These are phyloP conservation scores for Agonopterix heracliana DNA, from an alignment of 2,888 invertebrate species.

Conservation along the genomic window DNA sequence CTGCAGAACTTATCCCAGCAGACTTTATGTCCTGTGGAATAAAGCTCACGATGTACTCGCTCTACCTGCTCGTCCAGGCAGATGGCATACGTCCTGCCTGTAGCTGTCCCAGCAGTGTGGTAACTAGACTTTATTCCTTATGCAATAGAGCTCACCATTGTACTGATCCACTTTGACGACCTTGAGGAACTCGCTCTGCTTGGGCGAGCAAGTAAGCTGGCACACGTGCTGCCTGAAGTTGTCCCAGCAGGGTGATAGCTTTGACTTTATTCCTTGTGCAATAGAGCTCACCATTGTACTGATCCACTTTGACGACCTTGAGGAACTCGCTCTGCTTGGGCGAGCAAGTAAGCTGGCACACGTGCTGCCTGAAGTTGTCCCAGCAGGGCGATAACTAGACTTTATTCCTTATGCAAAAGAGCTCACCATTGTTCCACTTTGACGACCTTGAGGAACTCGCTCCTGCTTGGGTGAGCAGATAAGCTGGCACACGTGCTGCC, in stretches of 20 bases:
- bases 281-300: conserved; percentile 12
- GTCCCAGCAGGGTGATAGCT: conserved; percentile 76
- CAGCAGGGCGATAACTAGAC: conserved; percentile 71
- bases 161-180: conserved; percentile 54
- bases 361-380: conserved; percentile 86
- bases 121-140: too few relatives aligned
- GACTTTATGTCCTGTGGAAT: too few relatives aligned
- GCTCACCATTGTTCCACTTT: conserved; percentile 23
- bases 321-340: conserved; percentile 85
- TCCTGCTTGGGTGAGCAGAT: conserved; percentile 88
- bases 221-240: conserved; percentile 91
- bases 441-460: conserved; percentile 80
- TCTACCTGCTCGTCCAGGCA: conserved; percentile 88
- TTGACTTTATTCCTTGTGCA: too few relatives aligned
- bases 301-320: conserved; percentile 62
- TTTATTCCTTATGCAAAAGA: too few relatives aligned
- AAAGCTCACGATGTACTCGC: conserved; percentile 75
- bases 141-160: not conserved
- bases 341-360: conserved; percentile 91
- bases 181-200: conserved; percentile 84
- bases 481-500: conserved; percentile 87
- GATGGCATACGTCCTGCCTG: conserved; percentile 88
- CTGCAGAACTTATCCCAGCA: conserved; percentile 92
- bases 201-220: conserved; percentile 86
- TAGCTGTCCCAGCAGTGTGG: conserved; percentile 86